Base-by-base conservation (phyloP, 1,140 invertebrate genomes). In the Apocrypta bakeri region DNA sequence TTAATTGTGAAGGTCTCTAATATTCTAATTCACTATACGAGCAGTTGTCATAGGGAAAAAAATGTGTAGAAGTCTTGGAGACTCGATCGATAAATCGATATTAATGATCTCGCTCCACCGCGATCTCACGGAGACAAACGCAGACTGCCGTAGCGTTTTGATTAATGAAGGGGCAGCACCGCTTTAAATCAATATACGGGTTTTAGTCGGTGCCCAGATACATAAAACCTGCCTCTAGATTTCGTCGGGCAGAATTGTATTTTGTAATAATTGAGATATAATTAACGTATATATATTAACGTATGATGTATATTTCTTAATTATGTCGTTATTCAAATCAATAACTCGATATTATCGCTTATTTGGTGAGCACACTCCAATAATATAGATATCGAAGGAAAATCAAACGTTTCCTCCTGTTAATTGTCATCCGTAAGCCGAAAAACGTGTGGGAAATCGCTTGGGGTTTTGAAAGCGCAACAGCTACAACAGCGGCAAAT, bases 151-250 rank as follows among this genome's bases (percentile, higher is more conserved):
- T 66, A 31, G 81, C 74, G 37, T 63, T 77, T 63, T 78, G 75
- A 75, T 83, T 81, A 79, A 82, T 79, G 80, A 79, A 64, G 63
- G 74, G 71, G 68, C 56, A 81, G 73, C n/a, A 24, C 48, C 77
- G 40, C 31, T 71, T 81, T 80, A 81, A 85, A 84, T 85, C 84
- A 84, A 79, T 27, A 14, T 66, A 17, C 48, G 48, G 48, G 48
- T 56, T n/a, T 56, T 56, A 17, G 17, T 56, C 48, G 4, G n/a
- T 56, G 21, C 48, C 48, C 48, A 56, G 48, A 56, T 56, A 56
- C n/a, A 6, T 7, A 3, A 7, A n/a, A 56, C 48, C 42, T 7
- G 78, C 7, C 24, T 27, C 37, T 6, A 3, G 12, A 24, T 29
- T 24, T 71, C 12, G 40, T 33, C 68, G 27, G 9, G 24, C 1